phyloP scores from a whole-genome alignment of 2,888 invertebrate species.

The Thymelicus lineola region DNA sequence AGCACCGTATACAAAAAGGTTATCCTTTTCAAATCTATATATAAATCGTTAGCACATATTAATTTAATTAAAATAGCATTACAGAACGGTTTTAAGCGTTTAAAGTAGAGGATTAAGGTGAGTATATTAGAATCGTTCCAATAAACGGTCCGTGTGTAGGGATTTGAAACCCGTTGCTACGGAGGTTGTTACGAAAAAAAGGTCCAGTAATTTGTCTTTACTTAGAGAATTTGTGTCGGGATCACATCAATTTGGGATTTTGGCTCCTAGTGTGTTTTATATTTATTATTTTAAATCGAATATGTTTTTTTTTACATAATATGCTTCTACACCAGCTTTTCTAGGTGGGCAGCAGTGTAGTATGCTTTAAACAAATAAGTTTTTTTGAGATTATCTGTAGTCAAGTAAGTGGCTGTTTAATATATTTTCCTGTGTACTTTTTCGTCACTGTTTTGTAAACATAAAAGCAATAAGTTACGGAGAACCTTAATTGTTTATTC shows the following conservation, averaged over 20 bases:
- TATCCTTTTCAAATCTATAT: constrained; percentile 26
- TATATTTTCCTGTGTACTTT: too few relatives aligned
- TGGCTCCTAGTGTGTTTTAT: constrained; percentile 2
- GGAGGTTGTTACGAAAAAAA: constrained; percentile 71
- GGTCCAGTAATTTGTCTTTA: constrained; percentile 79
- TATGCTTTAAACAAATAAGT: too few relatives aligned
- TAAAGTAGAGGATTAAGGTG: constrained; percentile 48
- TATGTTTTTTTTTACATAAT: too few relatives aligned
- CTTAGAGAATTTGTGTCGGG: constrained; percentile 74
- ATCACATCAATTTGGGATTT: constrained; percentile 52
- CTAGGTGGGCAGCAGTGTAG: too few relatives aligned
- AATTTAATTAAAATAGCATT: constrained; percentile 34
- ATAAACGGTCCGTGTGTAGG: constrained; percentile 66
- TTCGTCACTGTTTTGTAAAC: too few relatives aligned
- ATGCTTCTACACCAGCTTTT: too few relatives aligned
- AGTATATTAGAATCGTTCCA: constrained; percentile 68
- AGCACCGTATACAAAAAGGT: constrained; percentile 7
- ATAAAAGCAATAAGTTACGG: too few relatives aligned
- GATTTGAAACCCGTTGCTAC: constrained; percentile 70
- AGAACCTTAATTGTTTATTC: too few relatives aligned
- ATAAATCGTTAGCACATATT: constrained; percentile 31
- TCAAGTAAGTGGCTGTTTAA: too few relatives aligned
- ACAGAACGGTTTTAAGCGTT: constrained; percentile 31
- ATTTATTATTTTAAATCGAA: constrained; percentile 1
- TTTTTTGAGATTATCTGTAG: too few relatives aligned